These are phyloP conservation scores for Carassius carassius DNA, from an alignment of 2,113 vertebrate species.

Conservation along the genomic window DNA sequence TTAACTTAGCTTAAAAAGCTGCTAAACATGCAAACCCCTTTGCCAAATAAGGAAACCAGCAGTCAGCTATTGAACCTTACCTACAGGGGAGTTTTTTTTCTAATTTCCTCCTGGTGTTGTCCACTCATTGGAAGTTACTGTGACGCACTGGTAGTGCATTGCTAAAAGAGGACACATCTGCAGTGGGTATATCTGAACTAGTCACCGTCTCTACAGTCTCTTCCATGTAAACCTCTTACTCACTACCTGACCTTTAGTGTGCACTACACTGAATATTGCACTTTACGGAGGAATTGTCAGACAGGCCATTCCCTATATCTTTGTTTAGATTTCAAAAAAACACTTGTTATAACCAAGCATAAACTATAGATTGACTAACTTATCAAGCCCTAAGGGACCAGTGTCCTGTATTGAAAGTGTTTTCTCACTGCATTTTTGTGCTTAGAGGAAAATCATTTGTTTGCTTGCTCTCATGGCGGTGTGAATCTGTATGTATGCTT, in stretches of 20 bases:
- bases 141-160: conserved; percentile 61
- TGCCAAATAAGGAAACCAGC: conserved; percentile 46
- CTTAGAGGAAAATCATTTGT: neutral
- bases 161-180: conserved; percentile 58
- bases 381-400: neutral
- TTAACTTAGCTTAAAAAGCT: conserved; percentile 45
- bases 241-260: conserved; percentile 38
- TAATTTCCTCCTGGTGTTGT: neutral
- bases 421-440: neutral
- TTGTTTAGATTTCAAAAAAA: conserved; percentile 10
- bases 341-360: neutral
- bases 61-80: conserved; percentile 2
- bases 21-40: conserved; percentile 57
- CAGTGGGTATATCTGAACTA: conserved; percentile 50
- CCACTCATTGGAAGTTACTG: conserved; percentile 59
- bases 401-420: neutral
- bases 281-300: conserved; percentile 36
- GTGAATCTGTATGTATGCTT: neutral
- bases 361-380: neutral
- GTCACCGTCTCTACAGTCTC: conserved; percentile 60
- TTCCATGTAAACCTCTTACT: conserved; percentile 21
- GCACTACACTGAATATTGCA: conserved; percentile 40
- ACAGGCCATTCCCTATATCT: conserved; percentile 10
- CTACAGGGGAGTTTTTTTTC: conserved; percentile 8
- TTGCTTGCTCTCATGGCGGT: neutral